Evolutionary conservation across 2,888 invertebrate species (phyloP).

Genomic region (Ectobius pallidus): DNA sequence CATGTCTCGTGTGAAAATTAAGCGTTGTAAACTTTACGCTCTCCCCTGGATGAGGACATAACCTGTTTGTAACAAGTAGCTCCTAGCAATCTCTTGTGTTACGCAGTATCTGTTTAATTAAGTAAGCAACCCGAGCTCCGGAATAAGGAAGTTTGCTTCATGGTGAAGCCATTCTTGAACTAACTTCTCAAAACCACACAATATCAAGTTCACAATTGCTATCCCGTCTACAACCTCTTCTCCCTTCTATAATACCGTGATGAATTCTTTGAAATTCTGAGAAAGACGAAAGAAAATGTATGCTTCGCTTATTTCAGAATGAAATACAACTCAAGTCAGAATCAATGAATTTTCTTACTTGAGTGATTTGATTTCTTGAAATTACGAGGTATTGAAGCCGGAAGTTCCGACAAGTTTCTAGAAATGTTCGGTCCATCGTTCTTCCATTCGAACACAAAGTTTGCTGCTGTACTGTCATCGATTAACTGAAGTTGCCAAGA

Average conservation of each 20-base stretch:
- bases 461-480: not conserved
- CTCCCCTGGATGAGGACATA: no score
- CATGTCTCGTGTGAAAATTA: no score
- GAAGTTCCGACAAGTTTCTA: not conserved
- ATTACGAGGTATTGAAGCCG: not conserved
- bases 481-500: no score
- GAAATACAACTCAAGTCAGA: not conserved
- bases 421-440: not conserved
- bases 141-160: not conserved
- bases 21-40: no score
- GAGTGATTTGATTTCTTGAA: not conserved
- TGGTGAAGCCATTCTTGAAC: not conserved
- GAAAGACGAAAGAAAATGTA: no score
- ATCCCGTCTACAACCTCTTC: no score
- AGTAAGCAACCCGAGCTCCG: not conserved
- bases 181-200: not conserved
- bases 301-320: not conserved
- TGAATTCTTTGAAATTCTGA: no score
- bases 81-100: no score
- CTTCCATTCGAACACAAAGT: no score
- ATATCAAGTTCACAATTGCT: not conserved
- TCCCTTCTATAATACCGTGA: no score
- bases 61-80: no score
- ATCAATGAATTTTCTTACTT: not conserved
- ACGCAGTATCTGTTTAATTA: not conserved